Conservation (phyloP, 2,113 vertebrate genomes). For the Ranitomeya imitator region DNA sequence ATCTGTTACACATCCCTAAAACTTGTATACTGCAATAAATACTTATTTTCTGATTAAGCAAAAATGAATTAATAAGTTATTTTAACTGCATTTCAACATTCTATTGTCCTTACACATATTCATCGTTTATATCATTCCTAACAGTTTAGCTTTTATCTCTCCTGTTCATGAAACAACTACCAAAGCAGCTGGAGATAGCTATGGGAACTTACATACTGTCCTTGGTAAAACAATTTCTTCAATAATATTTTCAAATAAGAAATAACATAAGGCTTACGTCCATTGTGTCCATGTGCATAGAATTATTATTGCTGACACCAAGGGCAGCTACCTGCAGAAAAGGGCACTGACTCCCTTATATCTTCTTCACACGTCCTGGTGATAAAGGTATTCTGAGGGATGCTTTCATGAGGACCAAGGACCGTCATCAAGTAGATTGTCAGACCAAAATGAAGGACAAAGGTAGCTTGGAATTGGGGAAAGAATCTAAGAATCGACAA, state of each 20-base stretch:
- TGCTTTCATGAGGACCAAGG: no score
- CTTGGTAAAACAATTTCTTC: not conserved
- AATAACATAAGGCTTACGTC: not conserved
- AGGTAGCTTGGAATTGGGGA: no score
- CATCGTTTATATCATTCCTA: not conserved
- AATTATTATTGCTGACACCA: not conserved
- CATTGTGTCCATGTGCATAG: not conserved
- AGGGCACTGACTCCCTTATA: no score
- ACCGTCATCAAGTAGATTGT: no score
- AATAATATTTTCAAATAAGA: not conserved
- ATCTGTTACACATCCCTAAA: not conserved
- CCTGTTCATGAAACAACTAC: slow-evolving; percentile 21
- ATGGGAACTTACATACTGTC: not conserved
- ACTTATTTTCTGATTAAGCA: not conserved
- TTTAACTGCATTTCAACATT: slow-evolving; percentile 25
- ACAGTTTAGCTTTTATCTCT: slow-evolving; percentile 41
- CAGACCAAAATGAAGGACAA: no score
- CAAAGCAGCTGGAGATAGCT: not conserved
- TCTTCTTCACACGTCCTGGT: no score
- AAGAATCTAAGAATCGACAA: no score
- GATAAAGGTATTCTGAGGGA: no score
- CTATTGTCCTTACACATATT: slow-evolving; percentile 11
- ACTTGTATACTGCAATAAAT: not conserved
- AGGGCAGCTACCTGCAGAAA: not conserved
- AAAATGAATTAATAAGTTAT: not conserved